Base-by-base conservation (phyloP, 2,797 vertebrate genomes). In the Sebastes diploproa region DNA sequence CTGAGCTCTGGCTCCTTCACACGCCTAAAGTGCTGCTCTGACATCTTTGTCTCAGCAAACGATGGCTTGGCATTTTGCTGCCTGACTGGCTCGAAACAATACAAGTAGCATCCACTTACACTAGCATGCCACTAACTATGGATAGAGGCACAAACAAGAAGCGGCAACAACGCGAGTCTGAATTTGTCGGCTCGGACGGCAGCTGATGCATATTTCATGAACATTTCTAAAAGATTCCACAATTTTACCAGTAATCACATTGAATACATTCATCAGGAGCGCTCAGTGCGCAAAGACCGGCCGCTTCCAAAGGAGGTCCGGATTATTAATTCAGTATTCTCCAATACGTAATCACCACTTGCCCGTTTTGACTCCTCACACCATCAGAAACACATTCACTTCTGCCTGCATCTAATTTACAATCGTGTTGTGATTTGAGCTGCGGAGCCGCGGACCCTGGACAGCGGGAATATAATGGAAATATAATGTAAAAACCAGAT, bases 401-500 rank as follows among this genome's bases (percentile, higher is more conserved):
- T 58, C 34, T 34, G 61, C 30, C 46, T 20, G 83, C 81, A 82
- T 85, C 89, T 81, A 42, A 85, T 84, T 82, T 34, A 63, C 81
- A 86, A 79, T 81, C 72, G 11, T 71, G 76, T 78, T 80, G 80
- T 60, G 77, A 72, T 85, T 74, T 20, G 50, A 77, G 80, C 73
- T 0, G 70, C n/a, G 7, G 32, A 18, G 71, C n/a, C 82, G n/a
- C 77, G 38, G 38, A 77, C 80, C 78, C 72, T 1, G 75, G 70
- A 59, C 85, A 74, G 74, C 32, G 22, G 58, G 80, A 65, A 56
- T 56, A 67, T 87, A 89, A 93, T 88, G 83, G 84, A 88, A 93
- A 92, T 82, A 71, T 91, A 92, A 94, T 92, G 91, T 86, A 86
- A 92, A 89, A 92, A 90, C 69, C 92, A 87, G 90, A 93, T 91